Conservation (phyloP, 2,888 invertebrate genomes). For the Xylocampa areola region DNA sequence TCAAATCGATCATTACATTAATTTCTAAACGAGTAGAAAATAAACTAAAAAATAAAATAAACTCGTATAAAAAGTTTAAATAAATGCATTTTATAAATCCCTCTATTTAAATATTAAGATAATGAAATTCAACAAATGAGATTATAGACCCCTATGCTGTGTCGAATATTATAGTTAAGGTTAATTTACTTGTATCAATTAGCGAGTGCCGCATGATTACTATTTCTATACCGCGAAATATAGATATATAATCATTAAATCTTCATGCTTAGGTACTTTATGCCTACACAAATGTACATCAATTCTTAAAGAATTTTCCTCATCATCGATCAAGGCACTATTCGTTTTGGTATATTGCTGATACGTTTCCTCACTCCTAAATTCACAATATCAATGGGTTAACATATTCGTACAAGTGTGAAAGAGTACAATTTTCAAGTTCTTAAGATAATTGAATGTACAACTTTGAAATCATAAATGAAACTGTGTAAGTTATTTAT, state of each 20-base stretch:
- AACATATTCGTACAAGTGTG: conserved; percentile 80
- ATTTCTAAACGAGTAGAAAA: conserved; percentile 82
- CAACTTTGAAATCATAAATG: conserved; percentile 63
- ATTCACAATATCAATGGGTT: conserved; percentile 84
- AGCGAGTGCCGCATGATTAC: conserved; percentile 88
- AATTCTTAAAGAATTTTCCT: conserved; percentile 78
- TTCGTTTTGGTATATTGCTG: conserved; percentile 89
- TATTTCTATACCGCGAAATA: conserved; percentile 89
- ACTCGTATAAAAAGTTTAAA: conserved; percentile 87
- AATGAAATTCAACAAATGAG: conserved; percentile 86
- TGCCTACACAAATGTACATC: conserved; percentile 74
- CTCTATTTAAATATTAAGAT: conserved; percentile 83
- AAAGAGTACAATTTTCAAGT: conserved; percentile 80
- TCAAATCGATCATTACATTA: conserved; percentile 78
- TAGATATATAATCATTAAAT: conserved; percentile 88
- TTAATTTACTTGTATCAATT: conserved; percentile 80
- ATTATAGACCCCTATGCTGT: conserved; percentile 73
- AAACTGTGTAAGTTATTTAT: conserved; percentile 32
- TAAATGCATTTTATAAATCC: conserved; percentile 88
- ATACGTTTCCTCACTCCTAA: conserved; percentile 88
- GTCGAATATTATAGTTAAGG: conserved; percentile 72
- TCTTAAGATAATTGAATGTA: conserved; percentile 71
- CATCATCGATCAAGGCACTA: conserved; percentile 86
- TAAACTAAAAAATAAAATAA: conserved; percentile 81
- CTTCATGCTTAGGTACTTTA: conserved; percentile 66